These are phyloP conservation scores for Lophura nycthemera DNA, from an alignment of 2,113 vertebrate genomes.

Conservation along the genomic window DNA sequence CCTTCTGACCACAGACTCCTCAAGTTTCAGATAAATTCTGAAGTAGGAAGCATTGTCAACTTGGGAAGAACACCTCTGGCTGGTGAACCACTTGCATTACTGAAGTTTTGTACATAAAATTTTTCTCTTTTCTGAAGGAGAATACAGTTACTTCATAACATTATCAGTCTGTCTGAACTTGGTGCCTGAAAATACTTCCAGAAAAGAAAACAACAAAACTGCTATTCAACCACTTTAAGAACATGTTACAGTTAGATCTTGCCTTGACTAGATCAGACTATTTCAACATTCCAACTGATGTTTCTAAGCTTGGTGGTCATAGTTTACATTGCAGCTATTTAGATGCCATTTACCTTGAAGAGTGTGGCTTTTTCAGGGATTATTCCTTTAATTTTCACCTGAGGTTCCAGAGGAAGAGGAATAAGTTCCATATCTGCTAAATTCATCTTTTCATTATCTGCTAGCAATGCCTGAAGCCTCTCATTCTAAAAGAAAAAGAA, in stretches of 20 bases:
- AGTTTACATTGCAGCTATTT: neutral
- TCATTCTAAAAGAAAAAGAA: constrained; percentile 86
- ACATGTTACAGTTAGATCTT: neutral
- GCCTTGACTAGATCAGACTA: fast-evolving
- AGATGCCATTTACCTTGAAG: constrained; percentile 87
- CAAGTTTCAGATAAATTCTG: neutral
- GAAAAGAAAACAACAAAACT: neutral
- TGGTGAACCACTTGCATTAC: neutral
- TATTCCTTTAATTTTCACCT: constrained; percentile 94
- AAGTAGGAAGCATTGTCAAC: neutral
- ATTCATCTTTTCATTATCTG: constrained; percentile 97
- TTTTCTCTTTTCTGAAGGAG: neutral
- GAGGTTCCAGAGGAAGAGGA: constrained; percentile 94
- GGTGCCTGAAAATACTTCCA: neutral
- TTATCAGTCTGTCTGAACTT: neutral
- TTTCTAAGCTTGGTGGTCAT: neutral
- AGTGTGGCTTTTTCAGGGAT: constrained; percentile 95
- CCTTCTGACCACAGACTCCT: neutral
- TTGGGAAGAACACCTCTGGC: neutral
- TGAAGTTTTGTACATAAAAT: neutral
- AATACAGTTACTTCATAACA: neutral
- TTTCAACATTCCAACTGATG: neutral
- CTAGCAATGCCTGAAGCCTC: constrained; percentile 91
- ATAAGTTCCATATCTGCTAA: constrained; percentile 96
- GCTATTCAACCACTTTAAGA: neutral